These are phyloP conservation scores for Chrysogorgia sp. DNA, from an alignment of 92 coral and sea anemone genomes.

Conservation along the genomic window DNA sequence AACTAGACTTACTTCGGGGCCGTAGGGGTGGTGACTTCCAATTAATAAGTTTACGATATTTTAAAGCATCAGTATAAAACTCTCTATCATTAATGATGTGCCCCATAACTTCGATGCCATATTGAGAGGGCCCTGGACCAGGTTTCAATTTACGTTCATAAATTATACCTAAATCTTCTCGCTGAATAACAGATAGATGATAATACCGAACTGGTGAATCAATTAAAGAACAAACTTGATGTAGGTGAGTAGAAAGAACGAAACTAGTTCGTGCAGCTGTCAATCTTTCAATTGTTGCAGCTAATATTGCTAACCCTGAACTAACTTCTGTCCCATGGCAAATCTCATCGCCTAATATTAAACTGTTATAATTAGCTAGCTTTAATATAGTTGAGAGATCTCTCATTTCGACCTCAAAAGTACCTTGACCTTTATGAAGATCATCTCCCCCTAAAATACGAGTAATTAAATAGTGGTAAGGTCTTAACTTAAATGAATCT, in stretches of 20 bases:
- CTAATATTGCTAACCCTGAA: slow-evolving; percentile 49
- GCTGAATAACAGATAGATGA: slow-evolving; percentile 51
- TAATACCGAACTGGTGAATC: slow-evolving; percentile 50
- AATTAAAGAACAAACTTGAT: slow-evolving; percentile 48
- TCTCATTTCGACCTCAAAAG: slow-evolving; percentile 55
- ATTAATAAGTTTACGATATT: slow-evolving; percentile 47
- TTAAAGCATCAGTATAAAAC: slow-evolving; percentile 45
- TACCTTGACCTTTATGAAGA: slow-evolving; percentile 54
- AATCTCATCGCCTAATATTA: slow-evolving; percentile 50
- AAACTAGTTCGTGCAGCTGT: slow-evolving; percentile 53
- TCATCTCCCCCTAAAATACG: slow-evolving; percentile 55
- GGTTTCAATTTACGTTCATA: slow-evolving; percentile 52
- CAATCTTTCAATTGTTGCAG: slow-evolving; percentile 49
- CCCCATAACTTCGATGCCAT: slow-evolving; percentile 49
- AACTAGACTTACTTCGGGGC: slow-evolving; percentile 41
- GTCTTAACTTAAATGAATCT: slow-evolving; percentile 47
- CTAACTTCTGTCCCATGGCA: slow-evolving; percentile 48
- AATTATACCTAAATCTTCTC: slow-evolving; percentile 43
- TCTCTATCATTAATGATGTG: slow-evolving; percentile 44
- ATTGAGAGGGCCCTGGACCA: slow-evolving; percentile 52
- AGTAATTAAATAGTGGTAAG: slow-evolving; percentile 50
- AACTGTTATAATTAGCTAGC: slow-evolving; percentile 44
- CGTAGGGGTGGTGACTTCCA: slow-evolving; percentile 43
- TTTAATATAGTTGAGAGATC: too few species aligned
- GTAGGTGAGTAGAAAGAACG: slow-evolving; percentile 50